Evolutionary conservation across 2,113 vertebrate species (phyloP).

Genomic region (Neogale vison): DNA sequence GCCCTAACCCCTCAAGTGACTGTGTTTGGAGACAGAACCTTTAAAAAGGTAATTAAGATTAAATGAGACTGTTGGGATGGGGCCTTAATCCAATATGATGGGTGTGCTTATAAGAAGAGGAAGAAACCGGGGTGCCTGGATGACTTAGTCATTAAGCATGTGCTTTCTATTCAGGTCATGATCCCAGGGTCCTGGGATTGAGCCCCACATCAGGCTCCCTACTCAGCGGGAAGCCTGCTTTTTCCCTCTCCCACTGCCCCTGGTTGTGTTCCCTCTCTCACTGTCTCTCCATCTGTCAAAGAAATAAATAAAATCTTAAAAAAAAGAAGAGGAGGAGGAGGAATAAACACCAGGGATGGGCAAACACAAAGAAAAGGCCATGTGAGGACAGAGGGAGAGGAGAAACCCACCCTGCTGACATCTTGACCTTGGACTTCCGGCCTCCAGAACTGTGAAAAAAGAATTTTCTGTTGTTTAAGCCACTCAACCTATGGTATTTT

Average conservation of each 20-base stretch:
- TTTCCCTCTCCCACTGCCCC: too few species aligned
- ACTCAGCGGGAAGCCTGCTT: too few species aligned
- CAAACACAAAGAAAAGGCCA: background rate
- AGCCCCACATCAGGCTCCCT: too few species aligned
- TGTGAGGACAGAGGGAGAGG: background rate
- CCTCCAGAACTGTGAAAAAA: background rate
- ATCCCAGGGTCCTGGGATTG: too few species aligned
- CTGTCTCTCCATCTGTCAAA: too few species aligned
- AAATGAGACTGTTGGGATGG: background rate
- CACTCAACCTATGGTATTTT: background rate
- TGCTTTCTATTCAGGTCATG: too few species aligned
- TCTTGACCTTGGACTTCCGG: background rate
- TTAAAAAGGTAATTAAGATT: background rate
- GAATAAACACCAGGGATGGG: background rate
- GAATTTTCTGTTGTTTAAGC: background rate
- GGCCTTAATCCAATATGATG: too few species aligned
- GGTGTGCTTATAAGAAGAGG: background rate
- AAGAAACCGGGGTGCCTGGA: background rate
- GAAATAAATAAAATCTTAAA: too few species aligned
- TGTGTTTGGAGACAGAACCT: background rate
- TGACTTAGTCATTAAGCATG: too few species aligned
- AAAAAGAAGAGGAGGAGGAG: background rate
- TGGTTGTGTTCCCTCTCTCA: too few species aligned
- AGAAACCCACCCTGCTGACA: background rate
- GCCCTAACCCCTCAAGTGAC: background rate